These are phyloP conservation scores for Kradibia gibbosae DNA, from an alignment of 1,140 invertebrate species.

Conservation along the genomic window DNA sequence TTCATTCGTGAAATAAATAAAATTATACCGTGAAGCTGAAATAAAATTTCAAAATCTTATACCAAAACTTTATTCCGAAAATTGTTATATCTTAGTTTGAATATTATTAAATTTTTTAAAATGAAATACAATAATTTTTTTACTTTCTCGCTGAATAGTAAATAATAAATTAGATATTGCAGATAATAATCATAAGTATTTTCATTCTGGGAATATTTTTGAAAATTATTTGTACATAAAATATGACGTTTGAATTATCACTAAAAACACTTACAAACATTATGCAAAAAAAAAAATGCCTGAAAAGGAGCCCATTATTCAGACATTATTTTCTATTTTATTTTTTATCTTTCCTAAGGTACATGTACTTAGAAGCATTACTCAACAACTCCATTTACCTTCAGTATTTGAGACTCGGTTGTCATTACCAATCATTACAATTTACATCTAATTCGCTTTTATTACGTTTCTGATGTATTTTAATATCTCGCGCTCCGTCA, in stretches of 20 bases:
- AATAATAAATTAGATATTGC: too few relatives aligned
- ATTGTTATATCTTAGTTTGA: too few relatives aligned
- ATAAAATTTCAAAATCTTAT: too few relatives aligned
- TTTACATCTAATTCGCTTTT: background rate
- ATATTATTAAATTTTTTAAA: too few relatives aligned
- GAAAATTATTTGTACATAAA: too few relatives aligned
- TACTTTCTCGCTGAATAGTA: too few relatives aligned
- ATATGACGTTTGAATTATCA: background rate
- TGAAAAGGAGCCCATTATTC: background rate
- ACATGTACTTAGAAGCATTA: slow-evolving; percentile 28
- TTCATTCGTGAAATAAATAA: too few relatives aligned
- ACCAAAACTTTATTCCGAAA: too few relatives aligned
- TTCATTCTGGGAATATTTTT: too few relatives aligned
- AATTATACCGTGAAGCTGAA: too few relatives aligned
- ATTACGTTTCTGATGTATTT: background rate
- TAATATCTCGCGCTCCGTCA: background rate
- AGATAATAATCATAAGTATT: too few relatives aligned
- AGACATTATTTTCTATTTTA: slow-evolving; percentile 39
- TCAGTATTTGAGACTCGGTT: background rate
- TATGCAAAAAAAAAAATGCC: background rate
- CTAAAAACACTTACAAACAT: background rate
- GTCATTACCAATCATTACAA: slow-evolving; percentile 17
- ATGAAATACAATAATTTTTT: too few relatives aligned
- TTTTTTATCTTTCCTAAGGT: slow-evolving; percentile 34
- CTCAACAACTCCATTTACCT: background rate